Evolutionary conservation across 2,888 invertebrate species (phyloP).

Genomic region (Parnassius apollo): DNA sequence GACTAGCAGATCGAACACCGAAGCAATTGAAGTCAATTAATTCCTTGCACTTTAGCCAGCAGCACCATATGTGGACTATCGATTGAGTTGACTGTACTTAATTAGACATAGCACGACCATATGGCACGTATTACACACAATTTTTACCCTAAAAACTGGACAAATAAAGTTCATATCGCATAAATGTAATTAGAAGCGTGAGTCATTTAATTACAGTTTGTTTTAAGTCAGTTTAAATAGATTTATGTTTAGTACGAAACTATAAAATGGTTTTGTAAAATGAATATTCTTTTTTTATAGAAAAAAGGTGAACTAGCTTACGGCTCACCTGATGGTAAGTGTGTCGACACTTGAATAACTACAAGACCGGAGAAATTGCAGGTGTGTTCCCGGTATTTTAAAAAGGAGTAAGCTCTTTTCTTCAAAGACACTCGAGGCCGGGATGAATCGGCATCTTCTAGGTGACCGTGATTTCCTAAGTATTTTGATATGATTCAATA

Average conservation of each 20-base stretch:
- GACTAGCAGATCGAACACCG: slow-evolving; percentile 4
- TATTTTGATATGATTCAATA: too few relatives aligned
- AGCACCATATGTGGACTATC: slow-evolving; percentile 34
- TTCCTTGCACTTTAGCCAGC: slow-evolving; percentile 25
- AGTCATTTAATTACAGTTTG: slow-evolving; percentile 23
- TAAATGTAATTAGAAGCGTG: slow-evolving; percentile 8
- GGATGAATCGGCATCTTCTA: too few relatives aligned
- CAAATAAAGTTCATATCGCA: slow-evolving; percentile 11
- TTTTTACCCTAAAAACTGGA: slow-evolving; percentile 14
- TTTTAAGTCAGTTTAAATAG: slow-evolving; percentile 16
- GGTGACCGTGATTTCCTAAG: too few relatives aligned
- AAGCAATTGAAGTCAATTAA: slow-evolving; percentile 31
- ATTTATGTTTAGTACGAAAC: slow-evolving; percentile 19
- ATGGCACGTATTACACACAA: slow-evolving; percentile 24
- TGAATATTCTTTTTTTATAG: too few relatives aligned
- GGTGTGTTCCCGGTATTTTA: too few relatives aligned
- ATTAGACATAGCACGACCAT: slow-evolving; percentile 30
- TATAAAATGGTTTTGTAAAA: neutral
- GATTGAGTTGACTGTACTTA: slow-evolving; percentile 29
- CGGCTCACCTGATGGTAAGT: too few relatives aligned
- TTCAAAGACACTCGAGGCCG: too few relatives aligned
- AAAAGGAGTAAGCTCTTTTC: too few relatives aligned
- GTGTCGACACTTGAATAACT: too few relatives aligned
- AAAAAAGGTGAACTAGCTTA: too few relatives aligned
- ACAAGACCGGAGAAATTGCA: too few relatives aligned